phyloP scores from a whole-genome alignment of 1,140 invertebrate species.

The Trichoplusia ni region DNA sequence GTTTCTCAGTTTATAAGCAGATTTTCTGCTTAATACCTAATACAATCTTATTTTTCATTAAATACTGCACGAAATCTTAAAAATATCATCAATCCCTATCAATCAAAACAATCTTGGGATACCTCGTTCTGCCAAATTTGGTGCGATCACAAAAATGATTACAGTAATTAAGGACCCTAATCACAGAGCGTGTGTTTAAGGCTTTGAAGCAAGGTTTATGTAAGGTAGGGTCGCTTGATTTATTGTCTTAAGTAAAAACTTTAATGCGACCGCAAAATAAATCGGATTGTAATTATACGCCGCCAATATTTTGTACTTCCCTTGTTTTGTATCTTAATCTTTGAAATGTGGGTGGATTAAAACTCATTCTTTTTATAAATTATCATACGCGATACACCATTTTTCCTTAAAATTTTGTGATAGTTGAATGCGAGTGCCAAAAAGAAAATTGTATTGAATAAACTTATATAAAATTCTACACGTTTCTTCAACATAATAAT shows the following conservation, averaged over 20 bases:
- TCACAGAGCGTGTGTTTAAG: constrained; percentile 9
- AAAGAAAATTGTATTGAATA: too few relatives aligned
- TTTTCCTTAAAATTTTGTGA: too few relatives aligned
- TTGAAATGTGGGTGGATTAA: too few relatives aligned
- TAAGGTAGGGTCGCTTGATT: constrained; percentile 4
- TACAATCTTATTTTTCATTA: too few relatives aligned
- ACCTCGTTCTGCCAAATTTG: constrained; percentile 11
- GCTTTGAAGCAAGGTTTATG: neutral
- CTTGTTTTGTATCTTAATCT: too few relatives aligned
- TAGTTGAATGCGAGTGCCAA: too few relatives aligned
- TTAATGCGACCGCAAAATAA: constrained; percentile 1
- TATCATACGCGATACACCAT: too few relatives aligned
- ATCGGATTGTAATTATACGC: neutral
- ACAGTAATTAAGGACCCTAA: constrained; percentile 39
- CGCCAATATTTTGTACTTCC: neutral
- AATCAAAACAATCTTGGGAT: neutral
- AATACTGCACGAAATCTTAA: neutral
- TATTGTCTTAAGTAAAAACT: neutral
- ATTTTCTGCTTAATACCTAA: too few relatives aligned
- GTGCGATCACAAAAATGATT: constrained; percentile 25
- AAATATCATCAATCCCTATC: neutral
- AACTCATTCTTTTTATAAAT: too few relatives aligned
- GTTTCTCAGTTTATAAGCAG: too few relatives aligned
- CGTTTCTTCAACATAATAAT: too few relatives aligned
- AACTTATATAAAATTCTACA: too few relatives aligned